Evolutionary conservation across 2,888 invertebrate species (phyloP).

Genomic region (Nomada hirtipes): DNA sequence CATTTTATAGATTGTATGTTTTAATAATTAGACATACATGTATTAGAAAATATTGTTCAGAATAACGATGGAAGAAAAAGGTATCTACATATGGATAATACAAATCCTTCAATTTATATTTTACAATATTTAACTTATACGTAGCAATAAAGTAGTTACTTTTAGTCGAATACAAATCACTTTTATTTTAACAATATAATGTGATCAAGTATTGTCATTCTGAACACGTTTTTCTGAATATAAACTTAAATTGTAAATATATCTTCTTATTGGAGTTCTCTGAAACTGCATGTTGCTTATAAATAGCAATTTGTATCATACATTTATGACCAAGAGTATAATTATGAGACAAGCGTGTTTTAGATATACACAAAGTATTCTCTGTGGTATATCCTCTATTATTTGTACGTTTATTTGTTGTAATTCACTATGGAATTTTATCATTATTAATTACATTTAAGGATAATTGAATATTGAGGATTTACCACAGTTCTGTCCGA

Average conservation of each 20-base stretch:
- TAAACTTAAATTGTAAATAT: conserved; percentile 62
- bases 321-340: conserved; percentile 68
- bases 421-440: conserved; percentile 36
- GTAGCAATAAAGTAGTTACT: conserved; percentile 12
- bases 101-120: conserved; percentile 8
- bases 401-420: conserved; percentile 44
- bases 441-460: conserved; percentile 27
- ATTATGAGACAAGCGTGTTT: conserved; percentile 55
- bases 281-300: conserved; percentile 67
- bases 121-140: conserved; percentile 17
- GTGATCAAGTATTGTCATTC: conserved; percentile 47
- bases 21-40: conserved; percentile 52
- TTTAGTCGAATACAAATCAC: conserved; percentile 1
- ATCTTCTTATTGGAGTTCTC: conserved; percentile 50
- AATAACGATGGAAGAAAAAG: conserved; percentile 40
- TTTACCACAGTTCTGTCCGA: conserved; percentile 16
- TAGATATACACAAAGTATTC: conserved; percentile 51
- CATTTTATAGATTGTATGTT: conserved; percentile 56
- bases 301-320: conserved; percentile 70
- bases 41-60: conserved; percentile 58
- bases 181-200: conserved; percentile 2
- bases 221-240: conserved; percentile 55
- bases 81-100: conserved; percentile 16
- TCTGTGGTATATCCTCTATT: conserved; percentile 58
- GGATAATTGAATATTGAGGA: conserved; percentile 20